Conservation (phyloP, 2,888 invertebrate species). For the Sphinx pinastri region DNA sequence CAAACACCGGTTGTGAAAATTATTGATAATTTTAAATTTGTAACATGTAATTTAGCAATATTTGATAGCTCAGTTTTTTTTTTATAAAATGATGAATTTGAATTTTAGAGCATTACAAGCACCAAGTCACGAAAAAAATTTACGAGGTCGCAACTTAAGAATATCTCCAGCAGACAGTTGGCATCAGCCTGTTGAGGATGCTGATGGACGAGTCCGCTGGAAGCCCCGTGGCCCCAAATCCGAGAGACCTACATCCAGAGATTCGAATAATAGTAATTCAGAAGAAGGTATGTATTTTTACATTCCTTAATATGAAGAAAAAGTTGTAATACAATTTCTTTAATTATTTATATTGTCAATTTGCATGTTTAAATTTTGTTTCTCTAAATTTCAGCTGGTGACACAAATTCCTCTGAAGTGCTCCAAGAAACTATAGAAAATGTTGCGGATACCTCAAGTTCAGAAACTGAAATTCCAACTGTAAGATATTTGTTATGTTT, state of each 20-base stretch:
- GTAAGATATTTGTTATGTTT: not conserved
- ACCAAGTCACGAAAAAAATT: constrained; percentile 62
- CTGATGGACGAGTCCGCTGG: constrained; percentile 66
- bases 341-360: not conserved
- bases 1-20: no score
- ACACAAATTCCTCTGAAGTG: not conserved
- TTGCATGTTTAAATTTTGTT: not conserved
- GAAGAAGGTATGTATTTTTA: constrained; percentile 33
- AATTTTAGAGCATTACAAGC: constrained; percentile 67
- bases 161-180: constrained; percentile 85
- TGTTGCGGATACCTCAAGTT: constrained; percentile 4
- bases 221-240: constrained; percentile 47
- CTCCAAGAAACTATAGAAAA: not conserved
- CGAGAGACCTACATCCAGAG: constrained; percentile 27
- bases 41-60: not conserved
- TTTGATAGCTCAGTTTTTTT: not conserved
- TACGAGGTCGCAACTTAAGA: constrained; percentile 69
- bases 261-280: constrained; percentile 28
- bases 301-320: not conserved
- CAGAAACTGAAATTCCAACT: not conserved
- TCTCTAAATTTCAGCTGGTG: constrained; percentile 12
- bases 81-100: not conserved
- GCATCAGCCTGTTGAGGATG: constrained; percentile 83
- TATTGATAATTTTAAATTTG: no score
- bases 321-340: no score